Percentiles rank a stretch among this genome's conserved stretches.
phyloP scores from a whole-genome alignment of 35 echinoderm and acorn worm species.

The Anneissia japonica region DNA sequence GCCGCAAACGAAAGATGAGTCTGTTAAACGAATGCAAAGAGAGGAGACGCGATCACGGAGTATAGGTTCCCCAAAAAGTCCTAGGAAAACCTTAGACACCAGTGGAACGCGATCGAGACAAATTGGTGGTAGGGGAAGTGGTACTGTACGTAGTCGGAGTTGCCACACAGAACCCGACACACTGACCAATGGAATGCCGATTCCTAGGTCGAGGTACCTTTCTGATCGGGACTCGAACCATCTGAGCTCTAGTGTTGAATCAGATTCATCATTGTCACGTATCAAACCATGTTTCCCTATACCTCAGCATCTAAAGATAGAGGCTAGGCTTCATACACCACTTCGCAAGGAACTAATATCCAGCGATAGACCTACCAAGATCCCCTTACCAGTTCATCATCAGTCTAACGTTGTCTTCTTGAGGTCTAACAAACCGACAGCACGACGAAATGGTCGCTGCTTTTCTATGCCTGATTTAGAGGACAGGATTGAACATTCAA shows the following conservation, averaged over 20 bases:
- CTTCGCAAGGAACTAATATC: background rate
- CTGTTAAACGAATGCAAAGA: background rate
- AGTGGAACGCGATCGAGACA: background rate
- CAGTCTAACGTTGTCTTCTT: background rate
- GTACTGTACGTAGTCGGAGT: background rate
- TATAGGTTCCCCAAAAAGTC: background rate
- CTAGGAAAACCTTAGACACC: background rate
- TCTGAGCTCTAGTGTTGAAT: background rate
- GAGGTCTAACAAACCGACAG: background rate
- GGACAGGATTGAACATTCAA: background rate
- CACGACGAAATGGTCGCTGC: background rate
- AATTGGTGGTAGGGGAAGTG: background rate
- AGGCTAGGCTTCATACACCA: background rate
- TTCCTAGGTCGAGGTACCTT: background rate
- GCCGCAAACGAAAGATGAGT: background rate
- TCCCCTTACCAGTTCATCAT: background rate
- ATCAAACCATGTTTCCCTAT: background rate
- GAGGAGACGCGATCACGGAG: background rate
- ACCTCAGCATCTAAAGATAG: background rate
- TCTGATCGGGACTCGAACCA: background rate
- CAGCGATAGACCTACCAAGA: background rate
- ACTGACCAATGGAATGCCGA: background rate
- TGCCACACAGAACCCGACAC: background rate
- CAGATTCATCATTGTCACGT: background rate
- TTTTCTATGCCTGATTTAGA: background rate